Evolutionary conservation across 2,113 vertebrate genomes (phyloP), one percentile per base, ranked within the genome.

Genomic region (Zosterops lateralis): DNA sequence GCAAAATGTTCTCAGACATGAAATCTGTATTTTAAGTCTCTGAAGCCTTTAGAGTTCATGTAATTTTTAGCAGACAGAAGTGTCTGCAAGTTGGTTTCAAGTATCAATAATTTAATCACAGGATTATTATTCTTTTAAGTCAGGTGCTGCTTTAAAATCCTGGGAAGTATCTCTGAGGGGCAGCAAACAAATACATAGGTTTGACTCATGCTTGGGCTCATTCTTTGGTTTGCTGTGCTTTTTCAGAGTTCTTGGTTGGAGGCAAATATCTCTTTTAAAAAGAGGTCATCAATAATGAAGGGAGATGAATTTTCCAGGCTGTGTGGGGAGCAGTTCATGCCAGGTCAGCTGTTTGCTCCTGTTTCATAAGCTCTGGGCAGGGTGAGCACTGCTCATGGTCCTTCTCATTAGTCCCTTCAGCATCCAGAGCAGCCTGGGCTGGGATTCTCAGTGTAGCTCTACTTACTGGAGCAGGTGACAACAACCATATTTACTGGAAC

Each of bases 261-360:
- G 75, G 81, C 91, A 93, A 83, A 32, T 64, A n/a, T n/a, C 89
- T 84, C 42, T 40, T 74, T 68, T 53, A 29, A 74, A 83, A 96
- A 75, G 86, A 88, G 90, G 64, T 48, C 83, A 93, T 94, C 80
- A 90, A 40, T 95, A 96, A 91, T 96, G 86, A 90, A 95, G 70
- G 0, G 1, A 44, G 74, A 78, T 53, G 57, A 87, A 36, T 80
- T 90, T 89, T 78, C 44, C 82, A 47, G 66, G 32, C 83, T 45
- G 40, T 60, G 50, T 74, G 16, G 77, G 84, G 50, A 81, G 25
- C 3, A 0, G 91, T 61, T 96, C 67, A 2, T 58, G 77, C 74
- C 83, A 89, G 89, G 94, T 94, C 93, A 94, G 32, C 71, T 5
- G 0, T 91, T 81, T 7, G 5, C 64, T 94, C 34, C 67, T 64